Evolutionary conservation across 1,140 invertebrate species (phyloP).

Genomic region (Lucilia cuprina): DNA sequence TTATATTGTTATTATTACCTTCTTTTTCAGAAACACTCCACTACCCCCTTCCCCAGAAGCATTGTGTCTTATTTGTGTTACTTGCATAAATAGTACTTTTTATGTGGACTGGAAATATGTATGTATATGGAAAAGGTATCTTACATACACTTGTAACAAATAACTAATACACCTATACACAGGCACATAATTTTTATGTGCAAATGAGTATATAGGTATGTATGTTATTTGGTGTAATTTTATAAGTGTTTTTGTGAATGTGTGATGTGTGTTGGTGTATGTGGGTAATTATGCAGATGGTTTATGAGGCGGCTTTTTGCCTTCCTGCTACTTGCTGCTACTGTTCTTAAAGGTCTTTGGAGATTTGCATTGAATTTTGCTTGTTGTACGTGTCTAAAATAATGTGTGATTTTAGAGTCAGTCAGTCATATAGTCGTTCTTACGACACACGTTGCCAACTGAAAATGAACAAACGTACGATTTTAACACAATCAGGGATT

Average conservation of each 20-base stretch:
- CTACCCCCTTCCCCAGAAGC: too few species aligned
- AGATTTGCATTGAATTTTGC: conserved; percentile 28
- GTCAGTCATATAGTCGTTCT: background rate
- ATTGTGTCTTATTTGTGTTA: background rate
- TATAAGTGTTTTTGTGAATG: background rate
- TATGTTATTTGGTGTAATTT: background rate
- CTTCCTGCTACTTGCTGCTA: too few species aligned
- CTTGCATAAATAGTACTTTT: background rate
- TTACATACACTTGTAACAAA: background rate
- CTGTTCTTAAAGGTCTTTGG: conserved; percentile 14
- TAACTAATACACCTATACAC: background rate
- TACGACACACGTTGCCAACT: background rate
- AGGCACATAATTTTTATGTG: conserved; percentile 9
- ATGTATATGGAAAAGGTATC: background rate
- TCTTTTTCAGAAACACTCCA: background rate
- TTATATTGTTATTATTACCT: background rate
- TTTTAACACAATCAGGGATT: background rate
- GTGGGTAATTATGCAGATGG: conserved; percentile 33
- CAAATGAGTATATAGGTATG: background rate
- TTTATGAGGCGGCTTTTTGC: conserved; percentile 19
- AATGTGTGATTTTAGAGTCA: background rate
- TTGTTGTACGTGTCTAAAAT: background rate
- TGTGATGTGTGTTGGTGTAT: background rate
- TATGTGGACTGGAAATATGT: background rate
- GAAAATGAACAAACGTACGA: background rate